phyloP scores from a whole-genome alignment of 1,140 invertebrate genomes.

The Periplaneta americana region DNA sequence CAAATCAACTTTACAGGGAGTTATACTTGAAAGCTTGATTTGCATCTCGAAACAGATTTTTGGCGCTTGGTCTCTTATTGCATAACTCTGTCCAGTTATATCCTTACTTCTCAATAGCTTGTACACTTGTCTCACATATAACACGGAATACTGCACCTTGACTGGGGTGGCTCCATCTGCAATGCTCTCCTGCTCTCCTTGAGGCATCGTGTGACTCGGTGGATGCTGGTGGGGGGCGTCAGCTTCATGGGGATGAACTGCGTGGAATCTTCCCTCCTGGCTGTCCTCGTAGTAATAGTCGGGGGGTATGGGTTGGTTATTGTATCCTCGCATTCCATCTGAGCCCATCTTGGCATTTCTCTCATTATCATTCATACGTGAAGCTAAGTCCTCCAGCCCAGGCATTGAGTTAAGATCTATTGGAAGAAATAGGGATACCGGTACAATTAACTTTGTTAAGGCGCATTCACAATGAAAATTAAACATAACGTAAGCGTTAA shows the following conservation, averaged over 20 bases:
- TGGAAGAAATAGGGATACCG: not conserved
- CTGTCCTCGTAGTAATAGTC: constrained; percentile 20
- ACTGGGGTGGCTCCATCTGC: not conserved
- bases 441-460: not conserved
- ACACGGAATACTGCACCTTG: no score
- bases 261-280: constrained; percentile 3
- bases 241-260: not conserved
- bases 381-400: not conserved
- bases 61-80: no score
- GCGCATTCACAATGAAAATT: no score
- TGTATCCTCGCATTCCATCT: not conserved
- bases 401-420: not conserved
- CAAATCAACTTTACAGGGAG: no score
- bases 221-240: not conserved
- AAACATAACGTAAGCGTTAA: no score
- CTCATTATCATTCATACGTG: not conserved
- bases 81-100: no score
- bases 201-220: not conserved
- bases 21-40: no score
- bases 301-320: not conserved
- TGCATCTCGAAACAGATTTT: no score
- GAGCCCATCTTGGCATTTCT: not conserved
- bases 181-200: not conserved
- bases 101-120: no score
- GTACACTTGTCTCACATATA: no score